Evolutionary conservation across 2,797 vertebrate species (phyloP).

Genomic region (Lateolabrax maculatus): DNA sequence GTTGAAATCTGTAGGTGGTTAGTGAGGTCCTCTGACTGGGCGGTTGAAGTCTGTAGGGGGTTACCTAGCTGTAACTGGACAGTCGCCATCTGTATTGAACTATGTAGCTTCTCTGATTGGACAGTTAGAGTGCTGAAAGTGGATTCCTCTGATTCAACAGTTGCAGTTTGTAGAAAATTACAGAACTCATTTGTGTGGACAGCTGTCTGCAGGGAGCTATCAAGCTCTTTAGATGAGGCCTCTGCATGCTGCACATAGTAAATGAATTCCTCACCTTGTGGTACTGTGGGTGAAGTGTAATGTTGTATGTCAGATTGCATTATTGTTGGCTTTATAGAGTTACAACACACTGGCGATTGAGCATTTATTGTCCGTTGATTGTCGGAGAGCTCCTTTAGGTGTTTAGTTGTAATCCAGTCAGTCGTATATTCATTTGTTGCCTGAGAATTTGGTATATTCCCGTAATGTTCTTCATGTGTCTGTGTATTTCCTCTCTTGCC

Average conservation of each 20-base stretch:
- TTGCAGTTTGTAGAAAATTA: conserved; percentile 40
- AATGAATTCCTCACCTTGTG: conserved; percentile 69
- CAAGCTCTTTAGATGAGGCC: conserved; percentile 47
- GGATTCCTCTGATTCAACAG: conserved; percentile 59
- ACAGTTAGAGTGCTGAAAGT: conserved; percentile 27
- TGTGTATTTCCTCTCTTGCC: conserved; percentile 77
- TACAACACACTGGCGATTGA: conserved; percentile 34
- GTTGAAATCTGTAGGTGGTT: conserved; percentile 39
- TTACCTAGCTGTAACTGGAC: conserved; percentile 38
- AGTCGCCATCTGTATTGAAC: conserved; percentile 27
- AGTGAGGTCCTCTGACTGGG: conserved; percentile 25
- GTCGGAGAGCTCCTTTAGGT: conserved; percentile 31
- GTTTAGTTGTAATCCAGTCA: conserved; percentile 44
- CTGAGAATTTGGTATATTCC: conserved; percentile 47
- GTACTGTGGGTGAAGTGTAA: conserved; percentile 56
- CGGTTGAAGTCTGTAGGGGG: conserved; percentile 21
- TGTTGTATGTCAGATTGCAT: conserved; percentile 56
- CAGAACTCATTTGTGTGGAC: conserved; percentile 52
- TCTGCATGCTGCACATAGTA: conserved; percentile 60
- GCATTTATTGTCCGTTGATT: conserved; percentile 42
- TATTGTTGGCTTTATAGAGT: conserved; percentile 49
- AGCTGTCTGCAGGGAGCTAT: conserved; percentile 42
- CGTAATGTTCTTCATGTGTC: conserved; percentile 76
- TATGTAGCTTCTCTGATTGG: conserved; percentile 33
- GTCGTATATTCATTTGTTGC: conserved; percentile 50